Conservation (phyloP, 2,888 invertebrate genomes). For the Drosophila ustulata region DNA sequence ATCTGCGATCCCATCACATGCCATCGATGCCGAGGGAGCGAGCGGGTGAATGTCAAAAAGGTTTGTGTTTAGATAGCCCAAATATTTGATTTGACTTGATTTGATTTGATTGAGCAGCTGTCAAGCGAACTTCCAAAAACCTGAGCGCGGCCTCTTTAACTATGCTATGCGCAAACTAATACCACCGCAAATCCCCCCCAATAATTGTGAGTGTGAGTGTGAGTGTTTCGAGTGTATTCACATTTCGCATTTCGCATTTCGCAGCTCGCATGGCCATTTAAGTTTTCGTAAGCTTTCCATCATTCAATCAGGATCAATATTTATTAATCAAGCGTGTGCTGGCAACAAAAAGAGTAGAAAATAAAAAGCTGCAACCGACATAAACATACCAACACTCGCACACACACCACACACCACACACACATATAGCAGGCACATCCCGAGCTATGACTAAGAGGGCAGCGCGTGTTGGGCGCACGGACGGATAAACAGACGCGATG, state of each 20-base stretch:
- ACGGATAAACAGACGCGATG: conserved; percentile 55
- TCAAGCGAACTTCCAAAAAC: conserved; percentile 68
- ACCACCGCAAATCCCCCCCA: not conserved
- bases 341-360: conserved; percentile 30
- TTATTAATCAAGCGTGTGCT: conserved; percentile 71
- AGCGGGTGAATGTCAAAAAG: conserved; percentile 63
- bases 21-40: not conserved
- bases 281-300: conserved; percentile 76
- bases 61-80: conserved; percentile 79
- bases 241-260: not conserved
- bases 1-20: conserved; percentile 38
- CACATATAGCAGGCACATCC: conserved; percentile 19
- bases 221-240: not conserved
- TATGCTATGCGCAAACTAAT: conserved; percentile 35
- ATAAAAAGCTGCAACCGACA: conserved; percentile 12
- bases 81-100: conserved; percentile 58
- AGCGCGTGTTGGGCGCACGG: conserved; percentile 62
- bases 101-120: conserved; percentile 80
- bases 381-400: conserved; percentile 23
- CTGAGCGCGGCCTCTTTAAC: conserved; percentile 49
- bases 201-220: conserved; percentile 6
- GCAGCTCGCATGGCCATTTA: conserved; percentile 34
- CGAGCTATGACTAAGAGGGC: conserved; percentile 57
- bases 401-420: conserved; percentile 23
- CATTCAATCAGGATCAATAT: conserved; percentile 82